phyloP scores from a whole-genome alignment of 1,140 invertebrate species.

The Mizuhopecten yessoensis region DNA sequence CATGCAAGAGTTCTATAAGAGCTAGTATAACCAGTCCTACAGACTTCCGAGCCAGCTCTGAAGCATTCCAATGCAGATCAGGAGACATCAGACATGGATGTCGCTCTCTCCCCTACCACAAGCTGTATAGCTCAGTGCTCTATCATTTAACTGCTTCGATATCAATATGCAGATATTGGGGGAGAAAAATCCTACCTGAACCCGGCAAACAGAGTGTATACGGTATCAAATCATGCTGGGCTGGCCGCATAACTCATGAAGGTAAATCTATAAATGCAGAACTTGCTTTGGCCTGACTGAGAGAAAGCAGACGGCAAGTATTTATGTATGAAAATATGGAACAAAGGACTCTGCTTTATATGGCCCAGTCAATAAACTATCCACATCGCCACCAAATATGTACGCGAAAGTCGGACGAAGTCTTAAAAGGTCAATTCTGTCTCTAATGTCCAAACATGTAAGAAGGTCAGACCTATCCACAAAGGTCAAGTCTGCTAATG shows the following conservation, averaged over 20 bases:
- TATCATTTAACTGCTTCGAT: background rate
- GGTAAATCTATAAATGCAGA: conserved; percentile 39
- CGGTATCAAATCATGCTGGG: background rate
- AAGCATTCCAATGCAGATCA: conserved; percentile 8
- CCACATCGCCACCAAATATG: background rate
- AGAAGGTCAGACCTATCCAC: too few species aligned
- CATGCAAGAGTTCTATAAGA: background rate
- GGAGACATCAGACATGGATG: conserved; percentile 1
- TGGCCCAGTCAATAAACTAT: background rate
- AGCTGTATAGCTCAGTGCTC: background rate
- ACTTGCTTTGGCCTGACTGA: background rate
- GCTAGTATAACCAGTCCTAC: background rate
- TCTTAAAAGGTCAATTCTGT: background rate
- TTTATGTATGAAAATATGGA: conserved; percentile 2
- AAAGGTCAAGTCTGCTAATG: too few species aligned
- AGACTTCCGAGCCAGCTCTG: background rate
- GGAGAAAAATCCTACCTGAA: conserved; percentile 23
- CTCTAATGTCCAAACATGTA: too few species aligned
- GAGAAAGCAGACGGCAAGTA: background rate
- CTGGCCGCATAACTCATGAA: background rate
- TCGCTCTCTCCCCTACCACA: background rate
- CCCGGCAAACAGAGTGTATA: background rate
- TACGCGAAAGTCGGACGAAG: background rate
- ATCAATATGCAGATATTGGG: conserved; percentile 38
- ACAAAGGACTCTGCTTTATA: background rate